These are phyloP conservation scores for human (Homo sapiens) DNA, from an alignment of 2,113 vertebrate genomes.

Conservation along the genomic window GRCh38 chrX:3657501-3658000, in stretches of 20 bases:
- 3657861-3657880: no score
- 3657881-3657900: no score
- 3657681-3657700: background rate
- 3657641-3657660: background rate
- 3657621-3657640: background rate
- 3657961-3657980: background rate
- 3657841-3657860: no score
- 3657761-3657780: no score
- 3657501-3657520: no score
- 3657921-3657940: rapidly evolving
- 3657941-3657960: rapidly evolving
- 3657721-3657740: background rate
- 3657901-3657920: rapidly evolving
- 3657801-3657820: no score
- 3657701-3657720: background rate
- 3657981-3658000: background rate
- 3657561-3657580: no score
- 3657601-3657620: rapidly evolving
- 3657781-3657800: rapidly evolving
- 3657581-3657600: background rate
- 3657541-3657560: background rate
- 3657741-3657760: background rate
- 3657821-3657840: no score
- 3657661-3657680: background rate
- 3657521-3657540: background rate